These are phyloP conservation scores for Sebastes matsubarae DNA, from an alignment of 2,797 vertebrate genomes.

Conservation along the genomic window DNA sequence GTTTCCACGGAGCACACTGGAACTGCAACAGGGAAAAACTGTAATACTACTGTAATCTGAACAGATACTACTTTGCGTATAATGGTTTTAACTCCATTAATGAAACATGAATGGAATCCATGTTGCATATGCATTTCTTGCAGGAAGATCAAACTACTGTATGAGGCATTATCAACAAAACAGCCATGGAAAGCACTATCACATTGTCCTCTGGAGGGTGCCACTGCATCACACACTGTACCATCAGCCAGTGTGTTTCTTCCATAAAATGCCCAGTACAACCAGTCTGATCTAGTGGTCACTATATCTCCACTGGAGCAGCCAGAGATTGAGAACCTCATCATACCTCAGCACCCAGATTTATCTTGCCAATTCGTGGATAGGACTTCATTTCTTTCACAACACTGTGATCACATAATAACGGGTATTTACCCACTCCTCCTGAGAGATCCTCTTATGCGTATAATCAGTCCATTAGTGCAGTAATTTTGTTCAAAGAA, in stretches of 20 bases:
- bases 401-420: not conserved
- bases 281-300: not conserved
- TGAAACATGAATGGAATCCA: not conserved
- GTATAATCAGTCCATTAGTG: not conserved
- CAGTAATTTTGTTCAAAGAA: constrained; percentile 9
- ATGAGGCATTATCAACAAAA: not conserved
- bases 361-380: not conserved
- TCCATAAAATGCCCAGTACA: not conserved
- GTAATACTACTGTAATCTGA: not conserved
- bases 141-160: not conserved
- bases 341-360: not conserved
- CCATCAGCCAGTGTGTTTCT: not conserved
- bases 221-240: constrained; percentile 1
- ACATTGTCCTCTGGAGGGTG: constrained; percentile 55
- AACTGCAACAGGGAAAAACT: not conserved
- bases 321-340: not conserved
- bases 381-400: not conserved
- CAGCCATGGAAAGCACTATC: not conserved
- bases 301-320: not conserved
- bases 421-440: constrained; percentile 6
- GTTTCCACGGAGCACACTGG: not conserved
- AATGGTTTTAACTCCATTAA: not conserved
- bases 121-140: not conserved
- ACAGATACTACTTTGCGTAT: not conserved
- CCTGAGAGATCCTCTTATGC: not conserved